Evolutionary conservation across 2,797 vertebrate species (phyloP).

Genomic region (Paramormyrops hopkinsi): DNA sequence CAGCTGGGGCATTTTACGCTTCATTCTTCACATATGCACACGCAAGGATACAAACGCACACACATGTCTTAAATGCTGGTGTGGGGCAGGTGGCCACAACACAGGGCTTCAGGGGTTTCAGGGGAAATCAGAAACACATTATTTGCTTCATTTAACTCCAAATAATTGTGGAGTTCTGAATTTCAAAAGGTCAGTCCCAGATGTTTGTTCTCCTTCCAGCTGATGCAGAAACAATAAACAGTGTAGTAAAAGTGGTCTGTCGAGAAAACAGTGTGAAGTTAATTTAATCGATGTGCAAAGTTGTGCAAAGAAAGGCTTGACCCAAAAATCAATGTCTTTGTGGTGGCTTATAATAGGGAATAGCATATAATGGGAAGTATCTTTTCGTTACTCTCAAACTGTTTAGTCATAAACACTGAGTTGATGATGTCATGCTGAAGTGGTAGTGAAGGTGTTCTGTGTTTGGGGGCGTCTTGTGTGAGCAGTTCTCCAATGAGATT

Average conservation of each 20-base stretch:
- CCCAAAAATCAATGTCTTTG: neutral
- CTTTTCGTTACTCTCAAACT: neutral
- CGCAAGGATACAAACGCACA: neutral
- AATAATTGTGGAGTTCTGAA: neutral
- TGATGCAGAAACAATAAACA: neutral
- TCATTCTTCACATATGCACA: neutral
- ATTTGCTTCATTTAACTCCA: neutral
- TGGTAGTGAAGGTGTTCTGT: neutral
- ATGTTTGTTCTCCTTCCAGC: neutral
- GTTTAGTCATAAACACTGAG: neutral
- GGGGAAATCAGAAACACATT: neutral
- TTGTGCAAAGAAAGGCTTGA: neutral
- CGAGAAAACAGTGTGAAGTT: neutral
- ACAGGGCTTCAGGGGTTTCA: neutral
- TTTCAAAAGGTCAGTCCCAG: neutral
- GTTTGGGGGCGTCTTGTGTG: neutral
- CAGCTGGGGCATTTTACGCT: neutral
- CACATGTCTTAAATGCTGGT: neutral
- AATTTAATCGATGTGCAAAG: neutral
- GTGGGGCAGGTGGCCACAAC: neutral
- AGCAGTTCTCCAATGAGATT: neutral
- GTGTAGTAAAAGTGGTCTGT: neutral
- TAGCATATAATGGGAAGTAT: neutral
- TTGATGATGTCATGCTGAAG: neutral
- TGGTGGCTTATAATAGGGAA: neutral